Conservation (phyloP, 2,888 invertebrate genomes). For the Nebria salina region DNA sequence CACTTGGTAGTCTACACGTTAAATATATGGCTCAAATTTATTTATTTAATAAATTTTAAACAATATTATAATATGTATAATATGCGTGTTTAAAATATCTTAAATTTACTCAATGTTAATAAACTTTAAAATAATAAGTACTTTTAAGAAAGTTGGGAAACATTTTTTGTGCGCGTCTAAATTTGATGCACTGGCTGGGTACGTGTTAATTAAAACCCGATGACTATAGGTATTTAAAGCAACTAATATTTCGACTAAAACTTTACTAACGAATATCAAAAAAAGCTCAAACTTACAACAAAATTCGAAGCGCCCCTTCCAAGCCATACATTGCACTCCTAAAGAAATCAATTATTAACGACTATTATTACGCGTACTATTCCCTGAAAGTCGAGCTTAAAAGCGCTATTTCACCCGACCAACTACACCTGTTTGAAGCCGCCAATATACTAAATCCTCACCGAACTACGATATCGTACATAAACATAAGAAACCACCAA, state of each 20-base stretch:
- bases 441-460: not conserved
- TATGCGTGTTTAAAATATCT: not conserved
- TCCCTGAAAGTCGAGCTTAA: not conserved
- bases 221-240: no score
- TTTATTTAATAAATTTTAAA: not conserved
- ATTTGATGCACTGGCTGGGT: not conserved
- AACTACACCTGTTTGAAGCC: conserved; percentile 1
- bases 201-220: no score
- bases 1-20: not conserved
- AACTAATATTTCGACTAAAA: no score
- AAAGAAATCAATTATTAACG: conserved; percentile 29
- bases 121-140: not conserved
- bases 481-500: not conserved
- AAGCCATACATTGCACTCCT: conserved; percentile 41
- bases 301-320: conserved; percentile 41
- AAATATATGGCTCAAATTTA: not conserved
- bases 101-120: not conserved
- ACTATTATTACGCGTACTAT: not conserved
- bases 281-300: conserved; percentile 34
- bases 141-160: not conserved
- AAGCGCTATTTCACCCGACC: not conserved
- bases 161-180: not conserved
- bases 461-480: not conserved
- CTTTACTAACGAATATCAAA: not conserved
- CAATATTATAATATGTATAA: not conserved